Conservation (phyloP, 1,140 invertebrate genomes). For the Mycetomoellerius zeteki region DNA sequence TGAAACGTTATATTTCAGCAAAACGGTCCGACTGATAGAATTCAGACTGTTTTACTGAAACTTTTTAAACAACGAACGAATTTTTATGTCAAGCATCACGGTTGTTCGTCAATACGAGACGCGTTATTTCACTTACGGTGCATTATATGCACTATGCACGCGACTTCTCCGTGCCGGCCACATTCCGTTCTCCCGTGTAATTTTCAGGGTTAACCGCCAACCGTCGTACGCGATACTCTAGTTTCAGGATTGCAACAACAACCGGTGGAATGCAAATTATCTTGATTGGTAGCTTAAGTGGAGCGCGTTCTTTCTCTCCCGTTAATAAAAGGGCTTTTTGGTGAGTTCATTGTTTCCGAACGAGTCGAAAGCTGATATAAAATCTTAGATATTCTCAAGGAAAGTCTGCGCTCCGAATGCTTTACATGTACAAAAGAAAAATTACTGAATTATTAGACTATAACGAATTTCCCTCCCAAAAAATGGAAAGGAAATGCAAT, state of each 20-base stretch:
- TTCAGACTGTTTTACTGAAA: background rate
- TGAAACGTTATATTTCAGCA: background rate
- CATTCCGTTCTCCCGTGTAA: slow-evolving; percentile 73
- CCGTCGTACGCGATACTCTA: slow-evolving; percentile 59
- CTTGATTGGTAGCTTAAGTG: slow-evolving; percentile 68
- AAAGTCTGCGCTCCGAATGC: slow-evolving; percentile 30
- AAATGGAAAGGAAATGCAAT: slow-evolving; percentile 1
- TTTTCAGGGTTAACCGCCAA: slow-evolving; percentile 75
- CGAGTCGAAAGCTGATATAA: slow-evolving; percentile 37
- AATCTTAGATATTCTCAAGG: background rate
- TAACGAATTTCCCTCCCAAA: slow-evolving; percentile 4
- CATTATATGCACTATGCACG: slow-evolving; percentile 49
- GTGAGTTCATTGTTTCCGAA: background rate
- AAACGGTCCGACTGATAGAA: background rate
- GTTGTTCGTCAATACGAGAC: slow-evolving; percentile 42
- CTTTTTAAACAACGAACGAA: background rate
- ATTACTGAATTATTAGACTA: slow-evolving; percentile 47
- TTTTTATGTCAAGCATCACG: slow-evolving; percentile 24
- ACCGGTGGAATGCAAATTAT: slow-evolving; percentile 71
- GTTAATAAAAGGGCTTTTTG: slow-evolving; percentile 29
- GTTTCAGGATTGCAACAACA: slow-evolving; percentile 66
- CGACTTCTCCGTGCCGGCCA: slow-evolving; percentile 53
- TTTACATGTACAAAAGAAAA: background rate
- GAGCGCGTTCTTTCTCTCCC: slow-evolving; percentile 57
- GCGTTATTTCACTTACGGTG: slow-evolving; percentile 57